Evolutionary conservation across 2,888 invertebrate genomes (phyloP).

Genomic region (Cryptophagus acutangulus): DNA sequence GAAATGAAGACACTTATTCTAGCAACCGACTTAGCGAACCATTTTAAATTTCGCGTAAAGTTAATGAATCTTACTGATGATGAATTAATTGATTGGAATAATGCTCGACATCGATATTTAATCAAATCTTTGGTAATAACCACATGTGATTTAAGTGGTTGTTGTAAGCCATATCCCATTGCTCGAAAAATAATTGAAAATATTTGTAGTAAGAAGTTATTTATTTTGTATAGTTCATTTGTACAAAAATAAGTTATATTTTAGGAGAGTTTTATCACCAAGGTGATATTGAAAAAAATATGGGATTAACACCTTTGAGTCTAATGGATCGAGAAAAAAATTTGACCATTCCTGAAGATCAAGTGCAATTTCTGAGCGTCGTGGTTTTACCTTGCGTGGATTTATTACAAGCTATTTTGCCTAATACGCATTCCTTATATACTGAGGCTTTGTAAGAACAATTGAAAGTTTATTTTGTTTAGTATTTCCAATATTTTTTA

Average conservation of each 20-base stretch:
- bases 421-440: constrained; percentile 51
- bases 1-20: constrained; percentile 57
- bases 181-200: constrained; percentile 52
- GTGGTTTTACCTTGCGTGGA: constrained; percentile 57
- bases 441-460: constrained; percentile 50
- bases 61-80: constrained; percentile 52
- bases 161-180: constrained; percentile 56
- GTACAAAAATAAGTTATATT: too few relatives aligned
- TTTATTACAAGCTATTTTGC: constrained; percentile 52
- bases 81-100: constrained; percentile 50
- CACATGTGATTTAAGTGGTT: constrained; percentile 56
- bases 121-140: constrained; percentile 58
- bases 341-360: constrained; percentile 57
- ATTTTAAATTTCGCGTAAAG: constrained; percentile 54
- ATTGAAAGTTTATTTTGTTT: constrained; percentile 4
- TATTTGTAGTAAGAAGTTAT: constrained; percentile 56
- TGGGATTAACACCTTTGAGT: constrained; percentile 57
- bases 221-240: too few relatives aligned
- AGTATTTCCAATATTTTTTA: constrained; percentile 30
- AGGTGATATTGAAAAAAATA: constrained; percentile 56
- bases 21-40: constrained; percentile 56
- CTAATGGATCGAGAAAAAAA: constrained; percentile 60
- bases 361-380: constrained; percentile 58
- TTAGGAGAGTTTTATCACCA: constrained; percentile 46
- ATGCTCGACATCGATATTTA: constrained; percentile 50